These are phyloP conservation scores for Exephanes ischioxanthus DNA, from an alignment of 2,888 invertebrate genomes.

Conservation along the genomic window DNA sequence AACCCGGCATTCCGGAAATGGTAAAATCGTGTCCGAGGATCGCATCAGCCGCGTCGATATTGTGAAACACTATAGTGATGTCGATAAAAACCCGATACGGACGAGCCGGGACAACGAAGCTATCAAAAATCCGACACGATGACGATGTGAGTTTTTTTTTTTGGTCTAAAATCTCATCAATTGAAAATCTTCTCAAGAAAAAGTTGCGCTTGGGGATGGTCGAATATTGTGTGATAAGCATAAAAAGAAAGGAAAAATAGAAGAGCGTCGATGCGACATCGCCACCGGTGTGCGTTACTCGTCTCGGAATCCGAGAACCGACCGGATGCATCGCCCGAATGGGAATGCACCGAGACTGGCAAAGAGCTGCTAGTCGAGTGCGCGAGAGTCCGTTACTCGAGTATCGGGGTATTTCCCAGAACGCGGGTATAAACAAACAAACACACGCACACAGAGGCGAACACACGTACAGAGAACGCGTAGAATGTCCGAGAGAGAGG, in stretches of 20 bases:
- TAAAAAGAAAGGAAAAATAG: not conserved
- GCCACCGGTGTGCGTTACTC: slow-evolving; percentile 16
- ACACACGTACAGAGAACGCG: slow-evolving; percentile 64
- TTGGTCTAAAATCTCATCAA: too few species aligned
- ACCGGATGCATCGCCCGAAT: slow-evolving; percentile 82
- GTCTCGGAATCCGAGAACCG: slow-evolving; percentile 72
- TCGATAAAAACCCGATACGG: slow-evolving; percentile 61
- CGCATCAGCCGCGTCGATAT: slow-evolving; percentile 15
- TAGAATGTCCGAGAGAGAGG: slow-evolving; percentile 65
- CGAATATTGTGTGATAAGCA: not conserved
- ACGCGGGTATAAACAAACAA: slow-evolving; percentile 83
- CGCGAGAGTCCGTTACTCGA: slow-evolving; percentile 82
- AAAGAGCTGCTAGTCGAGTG: slow-evolving; percentile 72
- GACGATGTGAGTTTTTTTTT: too few species aligned
- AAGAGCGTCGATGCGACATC: slow-evolving; percentile 36
- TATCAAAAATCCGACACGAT: too few species aligned
- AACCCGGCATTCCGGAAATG: slow-evolving; percentile 11
- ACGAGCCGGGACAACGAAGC: slow-evolving; percentile 2
- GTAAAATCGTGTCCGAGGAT: not conserved
- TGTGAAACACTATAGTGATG: slow-evolving; percentile 38
- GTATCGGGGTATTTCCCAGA: slow-evolving; percentile 81
- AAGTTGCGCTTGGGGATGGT: too few species aligned
- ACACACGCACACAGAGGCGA: slow-evolving; percentile 67
- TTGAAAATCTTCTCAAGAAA: too few species aligned
- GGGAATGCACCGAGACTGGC: slow-evolving; percentile 76